Percentiles rank a stretch among this genome's conserved stretches.
Conservation (phyloP, 2,888 invertebrate species). For the Stenotaenia linearis region DNA sequence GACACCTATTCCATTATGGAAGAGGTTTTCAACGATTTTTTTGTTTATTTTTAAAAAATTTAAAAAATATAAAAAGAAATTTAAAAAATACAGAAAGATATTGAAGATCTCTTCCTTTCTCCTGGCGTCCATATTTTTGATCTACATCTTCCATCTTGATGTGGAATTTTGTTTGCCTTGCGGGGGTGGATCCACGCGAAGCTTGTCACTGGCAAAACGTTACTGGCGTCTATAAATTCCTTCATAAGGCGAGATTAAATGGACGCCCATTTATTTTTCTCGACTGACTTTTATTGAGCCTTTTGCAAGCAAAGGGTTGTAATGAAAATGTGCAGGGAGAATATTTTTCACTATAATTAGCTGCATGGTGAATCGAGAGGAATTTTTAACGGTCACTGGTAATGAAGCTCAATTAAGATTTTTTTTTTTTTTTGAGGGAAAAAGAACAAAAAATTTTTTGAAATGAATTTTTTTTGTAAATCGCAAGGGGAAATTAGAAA, state of each 20-base stretch:
- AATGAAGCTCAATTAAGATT: background rate
- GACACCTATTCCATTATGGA: background rate
- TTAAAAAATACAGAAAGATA: too few species aligned
- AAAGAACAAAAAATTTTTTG: background rate
- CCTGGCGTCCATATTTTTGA: background rate
- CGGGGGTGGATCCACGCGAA: background rate
- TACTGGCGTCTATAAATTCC: slow-evolving; percentile 29
- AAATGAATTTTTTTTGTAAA: background rate
- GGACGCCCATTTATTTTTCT: background rate
- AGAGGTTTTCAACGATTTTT: background rate
- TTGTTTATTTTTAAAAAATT: background rate
- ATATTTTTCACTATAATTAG: background rate
- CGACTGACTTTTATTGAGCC: background rate
- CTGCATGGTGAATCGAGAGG: background rate
- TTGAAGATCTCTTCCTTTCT: too few species aligned
- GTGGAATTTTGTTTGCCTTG: background rate
- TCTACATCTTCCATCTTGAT: background rate
- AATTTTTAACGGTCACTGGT: background rate
- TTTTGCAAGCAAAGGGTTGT: background rate
- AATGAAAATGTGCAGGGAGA: background rate
- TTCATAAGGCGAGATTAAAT: slow-evolving; percentile 32
- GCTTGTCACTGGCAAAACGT: background rate
- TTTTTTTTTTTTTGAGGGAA: background rate
- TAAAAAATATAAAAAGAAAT: too few species aligned
- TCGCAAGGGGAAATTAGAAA: background rate